Evolutionary conservation across 2,888 invertebrate genomes (phyloP).

Genomic region (Lasioglossum zephyrum): DNA sequence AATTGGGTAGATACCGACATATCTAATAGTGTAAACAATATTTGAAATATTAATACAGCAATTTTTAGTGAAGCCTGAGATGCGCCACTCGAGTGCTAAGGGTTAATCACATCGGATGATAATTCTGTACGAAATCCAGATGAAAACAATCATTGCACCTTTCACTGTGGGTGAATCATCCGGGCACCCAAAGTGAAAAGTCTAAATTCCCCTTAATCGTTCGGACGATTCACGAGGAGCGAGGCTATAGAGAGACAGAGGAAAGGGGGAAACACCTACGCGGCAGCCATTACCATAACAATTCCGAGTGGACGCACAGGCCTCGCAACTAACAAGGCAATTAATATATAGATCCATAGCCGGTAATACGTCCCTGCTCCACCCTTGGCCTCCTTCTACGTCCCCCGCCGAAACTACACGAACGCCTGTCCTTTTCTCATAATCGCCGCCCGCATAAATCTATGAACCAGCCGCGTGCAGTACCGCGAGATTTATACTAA

Average conservation of each 20-base stretch:
- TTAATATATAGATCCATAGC: slow-evolving; percentile 48
- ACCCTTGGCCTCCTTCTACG: neutral
- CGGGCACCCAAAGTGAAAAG: neutral
- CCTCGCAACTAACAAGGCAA: slow-evolving; percentile 47
- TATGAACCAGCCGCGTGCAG: slow-evolving; percentile 53
- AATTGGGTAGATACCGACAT: no score
- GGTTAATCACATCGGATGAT: no score
- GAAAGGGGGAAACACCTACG: neutral
- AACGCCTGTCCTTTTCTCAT: slow-evolving; percentile 39
- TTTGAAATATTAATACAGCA: no score
- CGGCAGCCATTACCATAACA: slow-evolving; percentile 37
- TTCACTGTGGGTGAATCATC: neutral
- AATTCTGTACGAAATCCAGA: no score
- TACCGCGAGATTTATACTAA: slow-evolving; percentile 63
- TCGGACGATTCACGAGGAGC: neutral
- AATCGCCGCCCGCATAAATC: slow-evolving; percentile 63
- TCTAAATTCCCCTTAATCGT: neutral
- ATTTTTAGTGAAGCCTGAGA: no score
- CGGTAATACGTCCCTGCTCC: slow-evolving; percentile 20
- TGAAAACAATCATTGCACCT: neutral
- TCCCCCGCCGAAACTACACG: slow-evolving; percentile 21
- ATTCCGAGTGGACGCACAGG: slow-evolving; percentile 32
- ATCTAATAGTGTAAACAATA: no score
- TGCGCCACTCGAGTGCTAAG: no score
- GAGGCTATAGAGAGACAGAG: neutral